A percentile compares a stretch with the other conserved stretches of the same genome.
Conservation (phyloP, 2,888 invertebrate genomes). For the Meliscaeva auricollis region DNA sequence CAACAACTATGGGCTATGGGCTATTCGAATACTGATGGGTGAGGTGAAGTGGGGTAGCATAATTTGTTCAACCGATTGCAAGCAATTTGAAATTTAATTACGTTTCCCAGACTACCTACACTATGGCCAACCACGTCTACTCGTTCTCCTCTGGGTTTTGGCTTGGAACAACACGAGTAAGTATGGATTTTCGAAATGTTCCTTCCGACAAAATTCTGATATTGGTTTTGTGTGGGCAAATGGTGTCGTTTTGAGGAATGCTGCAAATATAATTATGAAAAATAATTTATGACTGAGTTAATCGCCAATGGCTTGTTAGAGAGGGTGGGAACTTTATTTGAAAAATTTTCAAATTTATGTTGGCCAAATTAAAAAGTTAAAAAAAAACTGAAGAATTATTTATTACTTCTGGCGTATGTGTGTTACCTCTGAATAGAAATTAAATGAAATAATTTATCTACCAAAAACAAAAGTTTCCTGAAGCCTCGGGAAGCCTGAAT, state of each 20-base stretch:
- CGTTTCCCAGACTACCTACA: conserved; percentile 35
- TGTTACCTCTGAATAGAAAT: no score
- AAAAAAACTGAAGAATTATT: neutral
- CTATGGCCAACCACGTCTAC: neutral
- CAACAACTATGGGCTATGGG: neutral
- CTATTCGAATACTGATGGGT: neutral
- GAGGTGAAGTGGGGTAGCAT: neutral
- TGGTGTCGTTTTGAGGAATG: conserved; percentile 20
- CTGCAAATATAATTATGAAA: conserved; percentile 26
- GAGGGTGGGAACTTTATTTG: neutral
- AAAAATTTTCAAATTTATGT: neutral
- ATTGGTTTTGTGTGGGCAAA: neutral
- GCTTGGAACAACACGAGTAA: neutral
- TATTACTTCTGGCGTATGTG: no score
- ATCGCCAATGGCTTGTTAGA: neutral
- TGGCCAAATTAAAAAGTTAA: neutral
- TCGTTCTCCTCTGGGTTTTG: no score
- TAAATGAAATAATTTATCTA: no score
- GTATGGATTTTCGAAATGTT: conserved; percentile 5
- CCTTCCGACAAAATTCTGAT: neutral
- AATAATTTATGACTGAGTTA: conserved; percentile 10
- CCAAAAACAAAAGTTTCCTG: no score
- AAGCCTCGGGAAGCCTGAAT: no score
- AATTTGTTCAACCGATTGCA: conserved; percentile 36
- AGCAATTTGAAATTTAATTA: conserved; percentile 48